Percentiles rank a stretch among this genome's conserved stretches.
phyloP scores from a whole-genome alignment of 2,797 vertebrate species.

The Coregonus suidteri region DNA sequence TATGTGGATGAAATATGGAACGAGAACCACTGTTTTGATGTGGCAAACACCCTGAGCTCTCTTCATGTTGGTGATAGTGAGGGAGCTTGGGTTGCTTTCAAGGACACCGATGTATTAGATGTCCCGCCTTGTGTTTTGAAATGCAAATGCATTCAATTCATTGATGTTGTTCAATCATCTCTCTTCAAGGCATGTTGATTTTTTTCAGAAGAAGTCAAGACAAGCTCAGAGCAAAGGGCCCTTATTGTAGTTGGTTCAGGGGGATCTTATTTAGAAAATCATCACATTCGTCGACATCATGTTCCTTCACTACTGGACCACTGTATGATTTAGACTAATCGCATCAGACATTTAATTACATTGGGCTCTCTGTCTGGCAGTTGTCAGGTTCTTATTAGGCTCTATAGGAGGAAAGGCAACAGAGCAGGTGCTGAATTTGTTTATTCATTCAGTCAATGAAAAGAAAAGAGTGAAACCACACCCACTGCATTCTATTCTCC shows the following conservation, averaged over 20 bases:
- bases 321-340: slow-evolving; percentile 36
- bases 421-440: too few relatives aligned
- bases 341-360: slow-evolving; percentile 3
- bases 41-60: slow-evolving; percentile 23
- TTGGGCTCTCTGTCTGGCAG: slow-evolving; percentile 39
- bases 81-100: slow-evolving; percentile 21
- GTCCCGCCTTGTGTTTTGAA: background rate
- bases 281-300: slow-evolving; percentile 52
- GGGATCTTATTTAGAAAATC: slow-evolving; percentile 40
- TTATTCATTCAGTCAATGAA: too few relatives aligned
- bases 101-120: slow-evolving; percentile 10
- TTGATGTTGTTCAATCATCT: background rate
- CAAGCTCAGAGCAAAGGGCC: background rate
- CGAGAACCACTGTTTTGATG: slow-evolving; percentile 17
- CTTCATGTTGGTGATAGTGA: slow-evolving; percentile 36
- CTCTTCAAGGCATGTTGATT: background rate
- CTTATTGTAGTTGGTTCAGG: slow-evolving; percentile 46
- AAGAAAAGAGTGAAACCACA: background rate
- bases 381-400: background rate
- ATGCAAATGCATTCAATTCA: background rate
- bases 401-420: background rate
- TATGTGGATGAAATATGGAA: slow-evolving; percentile 14
- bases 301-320: slow-evolving; percentile 19
- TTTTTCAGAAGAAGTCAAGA: background rate
- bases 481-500: background rate